A percentile compares a stretch with the other conserved stretches of the same genome.
Evolutionary conservation across 2,113 vertebrate species (phyloP).

Genomic region (Geococcyx californianus): DNA sequence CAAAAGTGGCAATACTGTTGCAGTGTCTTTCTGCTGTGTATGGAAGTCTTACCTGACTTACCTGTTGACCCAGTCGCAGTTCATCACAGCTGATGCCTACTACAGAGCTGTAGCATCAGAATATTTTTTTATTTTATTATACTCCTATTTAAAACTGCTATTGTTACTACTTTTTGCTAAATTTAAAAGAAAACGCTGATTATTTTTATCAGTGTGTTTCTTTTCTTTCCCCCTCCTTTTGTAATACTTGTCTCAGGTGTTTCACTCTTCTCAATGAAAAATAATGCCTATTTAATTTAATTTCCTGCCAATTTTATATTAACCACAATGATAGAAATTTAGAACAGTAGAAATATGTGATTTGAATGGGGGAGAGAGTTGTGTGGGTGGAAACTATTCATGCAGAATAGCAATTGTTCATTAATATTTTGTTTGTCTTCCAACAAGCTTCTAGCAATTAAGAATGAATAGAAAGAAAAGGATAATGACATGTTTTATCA

Average conservation of each 20-base stretch:
- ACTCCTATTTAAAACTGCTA: background rate
- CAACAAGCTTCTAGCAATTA: constrained; percentile 46
- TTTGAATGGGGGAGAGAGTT: constrained; percentile 11
- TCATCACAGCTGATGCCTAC: background rate
- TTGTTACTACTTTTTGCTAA: background rate
- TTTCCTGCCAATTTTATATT: background rate
- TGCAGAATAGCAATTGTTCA: constrained; percentile 15
- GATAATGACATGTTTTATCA: constrained; percentile 40
- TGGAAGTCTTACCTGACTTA: background rate
- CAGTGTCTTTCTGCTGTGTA: background rate
- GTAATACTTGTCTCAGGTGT: background rate
- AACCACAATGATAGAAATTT: background rate
- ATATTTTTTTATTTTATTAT: background rate
- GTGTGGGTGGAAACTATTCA: constrained; percentile 37
- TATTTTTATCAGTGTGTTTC: background rate
- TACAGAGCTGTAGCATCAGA: background rate
- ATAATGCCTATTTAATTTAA: background rate
- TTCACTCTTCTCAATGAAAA: background rate
- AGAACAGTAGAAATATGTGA: background rate
- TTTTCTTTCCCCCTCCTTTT: background rate
- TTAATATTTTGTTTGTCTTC: constrained; percentile 55
- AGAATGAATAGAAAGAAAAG: constrained; percentile 39
- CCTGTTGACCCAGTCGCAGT: background rate
- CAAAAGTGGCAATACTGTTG: background rate
- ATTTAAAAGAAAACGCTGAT: background rate